Percentiles rank a stretch among this genome's conserved stretches.
phyloP scores from a whole-genome alignment of 2,113 vertebrate genomes.

The Rhinolophus ferrumequinum region DNA sequence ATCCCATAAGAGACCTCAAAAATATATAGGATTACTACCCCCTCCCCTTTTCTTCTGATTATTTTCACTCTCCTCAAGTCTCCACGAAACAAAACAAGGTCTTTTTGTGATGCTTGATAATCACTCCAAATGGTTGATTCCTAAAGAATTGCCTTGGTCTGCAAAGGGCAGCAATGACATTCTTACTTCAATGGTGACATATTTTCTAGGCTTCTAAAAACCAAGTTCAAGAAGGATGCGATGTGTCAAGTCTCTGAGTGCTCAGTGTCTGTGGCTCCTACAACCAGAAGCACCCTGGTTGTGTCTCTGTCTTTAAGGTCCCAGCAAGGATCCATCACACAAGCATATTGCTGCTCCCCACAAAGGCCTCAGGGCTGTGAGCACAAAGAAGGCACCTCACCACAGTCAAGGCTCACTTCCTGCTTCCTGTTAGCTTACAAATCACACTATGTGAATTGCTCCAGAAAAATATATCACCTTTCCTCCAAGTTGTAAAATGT shows the following conservation, averaged over 20 bases:
- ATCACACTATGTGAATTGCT: background rate
- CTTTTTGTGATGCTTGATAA: background rate
- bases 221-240: background rate
- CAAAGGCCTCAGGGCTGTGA: background rate
- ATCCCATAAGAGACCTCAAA: background rate
- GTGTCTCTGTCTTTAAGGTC: background rate
- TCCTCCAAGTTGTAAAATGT: background rate
- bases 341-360: background rate
- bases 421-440: background rate
- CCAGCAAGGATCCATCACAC: background rate
- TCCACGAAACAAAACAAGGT: background rate
- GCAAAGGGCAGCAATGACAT: background rate
- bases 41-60: background rate
- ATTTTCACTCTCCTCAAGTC: slow-evolving; percentile 1
- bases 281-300: background rate
- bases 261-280: background rate
- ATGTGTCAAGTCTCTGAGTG: background rate
- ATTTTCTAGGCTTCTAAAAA: slow-evolving; percentile 4
- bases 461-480: background rate
- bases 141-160: background rate
- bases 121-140: background rate
- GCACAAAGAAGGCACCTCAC: background rate
- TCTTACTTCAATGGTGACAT: background rate
- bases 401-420: background rate
- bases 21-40: background rate